Conservation (phyloP, 2,797 vertebrate species). For the Macroramphosus scolopax region DNA sequence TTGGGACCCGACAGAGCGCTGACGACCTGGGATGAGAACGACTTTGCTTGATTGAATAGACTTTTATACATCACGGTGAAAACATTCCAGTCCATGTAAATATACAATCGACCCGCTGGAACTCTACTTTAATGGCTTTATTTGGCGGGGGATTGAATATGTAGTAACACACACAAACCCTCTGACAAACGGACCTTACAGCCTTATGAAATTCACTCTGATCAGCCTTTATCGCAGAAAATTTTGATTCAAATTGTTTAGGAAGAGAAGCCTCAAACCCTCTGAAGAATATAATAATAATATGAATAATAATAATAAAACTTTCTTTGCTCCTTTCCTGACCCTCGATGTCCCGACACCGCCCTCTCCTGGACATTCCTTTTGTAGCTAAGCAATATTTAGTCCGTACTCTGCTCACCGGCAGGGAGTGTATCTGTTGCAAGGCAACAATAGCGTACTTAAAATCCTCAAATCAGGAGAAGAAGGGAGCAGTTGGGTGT, state of each 20-base stretch:
- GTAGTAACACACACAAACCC: no score
- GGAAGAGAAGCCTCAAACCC: constrained; percentile 13
- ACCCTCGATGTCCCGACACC: not conserved
- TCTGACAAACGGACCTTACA: no score
- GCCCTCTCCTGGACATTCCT: constrained; percentile 14
- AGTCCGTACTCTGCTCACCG: constrained; percentile 57
- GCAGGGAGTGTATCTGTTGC: constrained; percentile 61
- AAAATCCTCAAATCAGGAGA: constrained; percentile 43
- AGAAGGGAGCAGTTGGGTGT: constrained; percentile 27
- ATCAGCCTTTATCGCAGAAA: no score
- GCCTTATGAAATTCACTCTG: no score
- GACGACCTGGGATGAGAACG: no score
- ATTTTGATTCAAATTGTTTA: constrained; percentile 17
- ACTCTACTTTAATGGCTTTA: no score
- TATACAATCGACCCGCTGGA: constrained; percentile 66
- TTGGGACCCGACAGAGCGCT: no score
- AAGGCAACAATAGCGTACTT: constrained; percentile 58
- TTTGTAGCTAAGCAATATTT: constrained; percentile 67
- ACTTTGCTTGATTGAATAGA: no score
- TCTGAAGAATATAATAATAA: constrained; percentile 14
- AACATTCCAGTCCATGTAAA: constrained; percentile 80
- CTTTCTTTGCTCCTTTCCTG: not conserved
- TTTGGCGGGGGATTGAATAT: no score
- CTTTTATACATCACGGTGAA: no score
- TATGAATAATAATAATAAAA: constrained; percentile 12